Evolutionary conservation across 2,888 invertebrate species (phyloP).

Genomic region (Celastrina argiolus): DNA sequence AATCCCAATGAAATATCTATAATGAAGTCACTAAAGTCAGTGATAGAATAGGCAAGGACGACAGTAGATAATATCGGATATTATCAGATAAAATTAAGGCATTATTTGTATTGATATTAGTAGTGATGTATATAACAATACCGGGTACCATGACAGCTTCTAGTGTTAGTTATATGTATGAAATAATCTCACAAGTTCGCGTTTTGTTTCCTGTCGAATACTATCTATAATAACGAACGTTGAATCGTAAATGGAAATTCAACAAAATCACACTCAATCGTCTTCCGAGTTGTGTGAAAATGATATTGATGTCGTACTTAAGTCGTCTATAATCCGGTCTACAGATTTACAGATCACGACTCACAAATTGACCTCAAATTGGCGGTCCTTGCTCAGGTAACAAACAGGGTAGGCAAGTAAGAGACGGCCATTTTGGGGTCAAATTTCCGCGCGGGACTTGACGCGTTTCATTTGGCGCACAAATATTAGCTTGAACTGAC

Average conservation of each 20-base stretch:
- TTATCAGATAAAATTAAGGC: neutral
- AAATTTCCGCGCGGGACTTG: neutral
- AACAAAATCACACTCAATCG: constrained; percentile 36
- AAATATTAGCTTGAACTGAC: constrained; percentile 39
- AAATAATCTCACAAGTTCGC: constrained; percentile 8
- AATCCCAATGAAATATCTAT: neutral
- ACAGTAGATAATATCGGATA: neutral
- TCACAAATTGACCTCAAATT: constrained; percentile 10
- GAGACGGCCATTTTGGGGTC: constrained; percentile 11
- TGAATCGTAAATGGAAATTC: constrained; percentile 17
- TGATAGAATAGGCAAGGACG: neutral
- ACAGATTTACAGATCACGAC: neutral
- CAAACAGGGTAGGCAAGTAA: neutral
- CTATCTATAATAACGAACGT: neutral
- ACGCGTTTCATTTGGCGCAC: constrained; percentile 37
- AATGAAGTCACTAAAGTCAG: neutral
- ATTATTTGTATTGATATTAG: constrained; percentile 15
- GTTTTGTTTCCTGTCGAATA: constrained; percentile 6
- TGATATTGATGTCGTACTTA: constrained; percentile 17
- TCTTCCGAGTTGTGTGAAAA: constrained; percentile 34
- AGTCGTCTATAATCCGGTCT: constrained; percentile 19
- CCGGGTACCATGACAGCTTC: constrained; percentile 20
- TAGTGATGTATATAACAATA: neutral
- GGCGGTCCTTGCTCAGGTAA: constrained; percentile 21
- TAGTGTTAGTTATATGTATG: constrained; percentile 14